Evolutionary conservation across 1,140 invertebrate species (phyloP).

Genomic region (Drosophila santomea): DNA sequence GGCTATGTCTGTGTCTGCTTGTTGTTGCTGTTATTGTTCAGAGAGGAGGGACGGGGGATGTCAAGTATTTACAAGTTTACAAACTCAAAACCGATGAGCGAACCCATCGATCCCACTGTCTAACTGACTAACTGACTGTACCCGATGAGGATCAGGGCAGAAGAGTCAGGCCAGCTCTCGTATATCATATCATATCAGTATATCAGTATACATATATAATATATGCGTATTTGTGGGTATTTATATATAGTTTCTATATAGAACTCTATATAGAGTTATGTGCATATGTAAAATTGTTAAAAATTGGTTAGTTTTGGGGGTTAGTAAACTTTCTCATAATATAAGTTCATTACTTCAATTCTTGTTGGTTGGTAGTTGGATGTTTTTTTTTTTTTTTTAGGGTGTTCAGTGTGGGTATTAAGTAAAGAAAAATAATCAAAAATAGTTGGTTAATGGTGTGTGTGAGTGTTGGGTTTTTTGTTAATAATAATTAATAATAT

Average conservation of each 20-base stretch:
- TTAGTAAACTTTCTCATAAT: conserved; percentile 56
- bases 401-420: conserved; percentile 39
- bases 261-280: conserved; percentile 46
- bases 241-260: conserved; percentile 58
- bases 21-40: conserved; percentile 9
- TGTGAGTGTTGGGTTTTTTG: conserved; percentile 43
- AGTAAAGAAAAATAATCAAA: conserved; percentile 66
- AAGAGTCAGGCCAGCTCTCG: conserved; percentile 34
- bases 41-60: conserved; percentile 19
- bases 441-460: conserved; percentile 74
- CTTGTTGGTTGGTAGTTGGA: conserved; percentile 14
- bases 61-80: conserved; percentile 76
- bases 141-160: conserved; percentile 17
- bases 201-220: conserved; percentile 52
- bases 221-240: conserved; percentile 51
- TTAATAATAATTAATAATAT: conserved; percentile 82
- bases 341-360: conserved; percentile 50
- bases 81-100: conserved; percentile 68
- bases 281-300: conserved; percentile 54
- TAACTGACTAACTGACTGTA: conserved; percentile 51
- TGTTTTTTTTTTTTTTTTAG: conserved; percentile 15
- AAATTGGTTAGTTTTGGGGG: conserved; percentile 52
- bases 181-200: conserved; percentile 48
- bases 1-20: conserved; percentile 35
- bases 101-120: conserved; percentile 51